Conservation (phyloP, 1,140 invertebrate genomes). For the Cotesia vestalis region DNA sequence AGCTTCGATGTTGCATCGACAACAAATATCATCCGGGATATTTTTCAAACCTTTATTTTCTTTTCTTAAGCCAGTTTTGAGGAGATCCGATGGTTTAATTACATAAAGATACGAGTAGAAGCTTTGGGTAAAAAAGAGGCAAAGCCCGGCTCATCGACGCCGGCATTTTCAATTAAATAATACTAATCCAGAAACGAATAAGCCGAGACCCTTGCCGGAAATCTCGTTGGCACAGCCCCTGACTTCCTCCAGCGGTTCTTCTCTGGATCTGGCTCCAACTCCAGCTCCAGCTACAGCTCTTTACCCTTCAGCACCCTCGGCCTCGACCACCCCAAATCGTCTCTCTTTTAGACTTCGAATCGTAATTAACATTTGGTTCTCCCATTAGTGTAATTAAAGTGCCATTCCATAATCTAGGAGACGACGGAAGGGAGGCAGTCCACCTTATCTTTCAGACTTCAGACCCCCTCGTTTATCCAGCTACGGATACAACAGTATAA, state of each 20-base stretch:
- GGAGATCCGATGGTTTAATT: neutral
- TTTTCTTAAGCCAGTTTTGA: too few species aligned
- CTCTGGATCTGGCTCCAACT: neutral
- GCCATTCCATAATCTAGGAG: conserved; percentile 70
- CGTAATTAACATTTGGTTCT: conserved; percentile 78
- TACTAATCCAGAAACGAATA: conserved; percentile 60
- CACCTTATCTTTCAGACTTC: conserved; percentile 68
- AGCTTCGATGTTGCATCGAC: neutral
- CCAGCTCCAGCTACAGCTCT: too few species aligned
- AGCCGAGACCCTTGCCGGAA: conserved; percentile 53
- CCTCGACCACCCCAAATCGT: conserved; percentile 46
- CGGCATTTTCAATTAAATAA: conserved; percentile 68
- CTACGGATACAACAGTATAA: conserved; percentile 46
- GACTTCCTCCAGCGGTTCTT: conserved; percentile 41
- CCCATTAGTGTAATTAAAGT: conserved; percentile 78
- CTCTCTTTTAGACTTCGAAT: conserved; percentile 75
- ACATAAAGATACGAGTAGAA: conserved; percentile 4
- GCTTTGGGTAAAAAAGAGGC: conserved; percentile 1
- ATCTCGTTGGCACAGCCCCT: conserved; percentile 56
- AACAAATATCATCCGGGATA: too few species aligned
- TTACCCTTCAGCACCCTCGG: conserved; percentile 3
- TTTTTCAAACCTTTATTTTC: too few species aligned
- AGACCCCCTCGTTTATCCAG: conserved; percentile 46
- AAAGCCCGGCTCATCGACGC: conserved; percentile 48
- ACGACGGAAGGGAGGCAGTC: conserved; percentile 47